Percentiles rank a stretch among this genome's conserved stretches.
phyloP scores from a whole-genome alignment of 2,113 vertebrate genomes.

The Aix galericulata region DNA sequence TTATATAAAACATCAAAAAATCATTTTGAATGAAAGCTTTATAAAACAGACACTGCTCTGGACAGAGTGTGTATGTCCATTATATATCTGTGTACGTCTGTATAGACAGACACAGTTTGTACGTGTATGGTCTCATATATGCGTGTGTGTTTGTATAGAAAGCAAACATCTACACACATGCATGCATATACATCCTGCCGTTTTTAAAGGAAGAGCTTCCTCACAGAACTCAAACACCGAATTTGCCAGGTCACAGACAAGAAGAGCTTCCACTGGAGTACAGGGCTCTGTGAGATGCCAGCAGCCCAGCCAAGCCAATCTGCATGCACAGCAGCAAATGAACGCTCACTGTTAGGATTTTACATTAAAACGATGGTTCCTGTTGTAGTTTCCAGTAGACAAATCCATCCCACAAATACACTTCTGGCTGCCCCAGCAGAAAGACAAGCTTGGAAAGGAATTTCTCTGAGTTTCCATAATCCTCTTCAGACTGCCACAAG shows the following conservation, averaged over 20 bases:
- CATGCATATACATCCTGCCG: background rate
- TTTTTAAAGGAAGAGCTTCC: background rate
- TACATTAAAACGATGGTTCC: background rate
- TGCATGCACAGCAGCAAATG: background rate
- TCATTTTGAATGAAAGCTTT: background rate
- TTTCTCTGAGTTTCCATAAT: background rate
- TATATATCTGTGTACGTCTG: fast-evolving
- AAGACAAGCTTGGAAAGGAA: background rate
- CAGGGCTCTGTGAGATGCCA: background rate
- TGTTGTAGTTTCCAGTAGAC: background rate
- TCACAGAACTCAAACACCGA: background rate
- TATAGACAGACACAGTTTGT: background rate
- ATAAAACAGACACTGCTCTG: background rate
- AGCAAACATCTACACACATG: background rate
- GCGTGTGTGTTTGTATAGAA: background rate
- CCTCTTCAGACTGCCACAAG: background rate
- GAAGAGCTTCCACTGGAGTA: background rate
- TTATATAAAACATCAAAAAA: background rate
- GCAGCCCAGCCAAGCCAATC: background rate
- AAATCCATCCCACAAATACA: background rate
- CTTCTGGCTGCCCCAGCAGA: background rate
- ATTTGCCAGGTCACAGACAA: background rate
- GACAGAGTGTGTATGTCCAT: background rate
- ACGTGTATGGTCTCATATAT: no score
- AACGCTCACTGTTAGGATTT: background rate